phyloP scores from a whole-genome alignment of 2,888 invertebrate genomes.

The Cotesia congregata region DNA sequence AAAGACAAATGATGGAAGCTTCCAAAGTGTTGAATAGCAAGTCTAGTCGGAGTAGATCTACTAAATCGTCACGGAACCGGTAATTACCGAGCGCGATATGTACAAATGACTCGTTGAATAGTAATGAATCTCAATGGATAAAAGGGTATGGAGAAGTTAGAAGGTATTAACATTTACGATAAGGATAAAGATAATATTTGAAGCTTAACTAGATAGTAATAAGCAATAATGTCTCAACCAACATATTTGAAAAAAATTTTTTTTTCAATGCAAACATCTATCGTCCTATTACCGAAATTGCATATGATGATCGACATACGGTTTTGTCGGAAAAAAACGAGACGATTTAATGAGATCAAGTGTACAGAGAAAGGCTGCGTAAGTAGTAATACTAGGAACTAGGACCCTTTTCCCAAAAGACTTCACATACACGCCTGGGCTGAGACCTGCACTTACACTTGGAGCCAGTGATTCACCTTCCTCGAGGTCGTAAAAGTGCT shows the following conservation, averaged over 20 bases:
- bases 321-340: slow-evolving; percentile 47
- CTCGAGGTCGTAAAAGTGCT: slow-evolving; percentile 57
- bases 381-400: slow-evolving; percentile 19
- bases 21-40: slow-evolving; percentile 31
- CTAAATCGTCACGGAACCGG: slow-evolving; percentile 50
- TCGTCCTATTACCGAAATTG: slow-evolving; percentile 22
- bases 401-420: slow-evolving; percentile 58
- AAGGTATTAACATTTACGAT: slow-evolving; percentile 27
- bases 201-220: slow-evolving; percentile 42
- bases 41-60: slow-evolving; percentile 15
- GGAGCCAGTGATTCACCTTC: neutral
- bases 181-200: slow-evolving; percentile 4
- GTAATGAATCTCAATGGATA: slow-evolving; percentile 57
- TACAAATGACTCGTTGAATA: slow-evolving; percentile 61
- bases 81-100: slow-evolving; percentile 55
- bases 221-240: no score
- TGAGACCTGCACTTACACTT: neutral
- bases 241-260: no score
- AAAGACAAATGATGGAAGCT: slow-evolving; percentile 46
- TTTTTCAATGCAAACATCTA: no score
- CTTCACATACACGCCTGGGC: slow-evolving; percentile 40
- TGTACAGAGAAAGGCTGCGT: slow-evolving; percentile 20
- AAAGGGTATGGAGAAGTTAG: slow-evolving; percentile 45
- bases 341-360: slow-evolving; percentile 58
- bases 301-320: slow-evolving; percentile 34